phyloP scores from a whole-genome alignment of 2,113 vertebrate genomes.

The Cyanoliseus patagonus region DNA sequence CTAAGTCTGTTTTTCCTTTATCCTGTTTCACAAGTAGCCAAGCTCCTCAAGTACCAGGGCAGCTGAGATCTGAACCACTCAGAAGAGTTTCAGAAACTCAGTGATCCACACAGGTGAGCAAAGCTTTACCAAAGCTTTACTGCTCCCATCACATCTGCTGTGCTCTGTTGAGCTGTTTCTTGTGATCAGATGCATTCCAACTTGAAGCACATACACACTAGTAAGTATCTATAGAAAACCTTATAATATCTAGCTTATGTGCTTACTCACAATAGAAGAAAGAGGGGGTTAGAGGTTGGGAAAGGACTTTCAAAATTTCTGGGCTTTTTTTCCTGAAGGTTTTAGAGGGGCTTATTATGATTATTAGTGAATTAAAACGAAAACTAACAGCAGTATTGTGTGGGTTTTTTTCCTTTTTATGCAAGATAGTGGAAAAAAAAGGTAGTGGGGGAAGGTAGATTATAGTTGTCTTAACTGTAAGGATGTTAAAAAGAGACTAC shows the following conservation, averaged over 20 bases:
- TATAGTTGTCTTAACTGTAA: neutral
- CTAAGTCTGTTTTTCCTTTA: neutral
- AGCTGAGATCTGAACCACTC: neutral
- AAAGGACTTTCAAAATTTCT: slow-evolving; percentile 2
- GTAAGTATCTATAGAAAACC: neutral
- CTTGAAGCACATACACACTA: slow-evolving; percentile 3
- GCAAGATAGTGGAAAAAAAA: neutral
- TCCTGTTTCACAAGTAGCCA: neutral
- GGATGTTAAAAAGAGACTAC: neutral
- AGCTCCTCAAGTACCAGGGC: neutral
- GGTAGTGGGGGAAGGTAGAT: rapidly evolving
- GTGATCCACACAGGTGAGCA: slow-evolving; percentile 40
- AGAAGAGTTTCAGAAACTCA: slow-evolving; percentile 33
- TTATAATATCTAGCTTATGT: neutral
- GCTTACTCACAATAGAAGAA: neutral
- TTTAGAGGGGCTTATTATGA: slow-evolving; percentile 11
- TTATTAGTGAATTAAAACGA: slow-evolving; percentile 2
- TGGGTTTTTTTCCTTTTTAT: neutral
- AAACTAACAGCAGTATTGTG: neutral
- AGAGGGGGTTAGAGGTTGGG: neutral
- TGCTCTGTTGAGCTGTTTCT: neutral
- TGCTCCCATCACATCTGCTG: neutral
- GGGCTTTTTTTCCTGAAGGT: neutral
- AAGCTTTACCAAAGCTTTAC: neutral
- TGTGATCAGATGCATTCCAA: slow-evolving; percentile 35